Evolutionary conservation across 1,140 invertebrate species (phyloP), one percentile per base, ranked within the genome.

Genomic region (Venturia canescens): DNA sequence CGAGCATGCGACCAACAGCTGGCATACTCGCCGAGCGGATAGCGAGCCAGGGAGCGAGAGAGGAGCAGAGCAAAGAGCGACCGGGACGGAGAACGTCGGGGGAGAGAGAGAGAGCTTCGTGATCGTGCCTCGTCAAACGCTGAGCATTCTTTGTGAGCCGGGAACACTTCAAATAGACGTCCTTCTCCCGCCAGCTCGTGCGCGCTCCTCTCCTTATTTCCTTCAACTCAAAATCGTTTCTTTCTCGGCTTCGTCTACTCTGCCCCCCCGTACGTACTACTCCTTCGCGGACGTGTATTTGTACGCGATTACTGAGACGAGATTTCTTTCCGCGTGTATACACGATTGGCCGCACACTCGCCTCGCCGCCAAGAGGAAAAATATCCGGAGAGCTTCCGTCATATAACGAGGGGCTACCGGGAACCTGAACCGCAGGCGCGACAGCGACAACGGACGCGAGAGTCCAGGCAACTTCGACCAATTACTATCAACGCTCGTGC

Each of bases 101-200:
- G 27, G 23, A 23, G 60, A 63, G 60, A 6, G 60, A 63, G 23
- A 23, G 60, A 63, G 60, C 23, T 27, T 26, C 21, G 60, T 63
- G 83, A 80, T 83, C 85, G 81, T 86, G 86, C 69, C 86, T 83
- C 84, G 87, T 89, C 87, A 88, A 89, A 86, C 85, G 83, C 75
- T 80, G 77, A 79, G 83, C 86, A 86, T 88, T 87, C 88, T 89
- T 88, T 85, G 83, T 86, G 84, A 77, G 82, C 72, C 82, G 82
- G 70, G 83, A 88, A 85, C 82, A 84, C 84, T 84, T 82, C 83
- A 86, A 88, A 88, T 88, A 86, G 84, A 85, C 86, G 83, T 83
- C 81, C 79, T 82, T 76, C 72, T 69, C 57, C 72, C 27, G 82
- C 27, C 29, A 81, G 57, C 78, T 78, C 16, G 66, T 78, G 72